Conservation (phyloP, 2,113 vertebrate genomes). For the Falco punctatus region DNA sequence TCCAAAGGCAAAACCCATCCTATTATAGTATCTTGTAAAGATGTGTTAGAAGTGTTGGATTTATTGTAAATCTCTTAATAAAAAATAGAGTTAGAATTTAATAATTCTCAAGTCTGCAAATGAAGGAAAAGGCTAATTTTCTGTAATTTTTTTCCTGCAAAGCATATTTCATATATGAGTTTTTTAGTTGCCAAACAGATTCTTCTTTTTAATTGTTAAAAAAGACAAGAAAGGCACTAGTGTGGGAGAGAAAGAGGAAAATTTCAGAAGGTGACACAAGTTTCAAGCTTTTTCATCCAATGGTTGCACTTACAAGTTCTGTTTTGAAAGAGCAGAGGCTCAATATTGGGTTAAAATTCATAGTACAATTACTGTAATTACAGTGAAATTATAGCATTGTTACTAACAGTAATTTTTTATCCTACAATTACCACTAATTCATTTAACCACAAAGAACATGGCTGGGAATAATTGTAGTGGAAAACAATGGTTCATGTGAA, state of each 20-base stretch:
- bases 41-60: background rate
- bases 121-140: background rate
- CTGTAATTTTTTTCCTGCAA: background rate
- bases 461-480: background rate
- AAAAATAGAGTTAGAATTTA: background rate
- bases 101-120: background rate
- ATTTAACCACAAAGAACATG: background rate
- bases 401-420: background rate
- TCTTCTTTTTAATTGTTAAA: background rate
- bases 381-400: background rate
- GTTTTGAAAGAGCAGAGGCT: background rate
- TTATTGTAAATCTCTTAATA: background rate
- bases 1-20: background rate
- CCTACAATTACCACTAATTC: constrained; percentile 7
- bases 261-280: background rate
- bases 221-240: background rate
- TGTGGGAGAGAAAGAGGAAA: background rate
- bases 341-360: background rate
- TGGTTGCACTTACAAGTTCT: background rate
- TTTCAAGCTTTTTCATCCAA: background rate
- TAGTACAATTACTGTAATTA: background rate
- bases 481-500: background rate
- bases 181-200: background rate
- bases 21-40: background rate
- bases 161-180: background rate